Percentiles rank a stretch among this genome's conserved stretches.
phyloP scores from a whole-genome alignment of 2,797 vertebrate genomes.

The Allobates femoralis region DNA sequence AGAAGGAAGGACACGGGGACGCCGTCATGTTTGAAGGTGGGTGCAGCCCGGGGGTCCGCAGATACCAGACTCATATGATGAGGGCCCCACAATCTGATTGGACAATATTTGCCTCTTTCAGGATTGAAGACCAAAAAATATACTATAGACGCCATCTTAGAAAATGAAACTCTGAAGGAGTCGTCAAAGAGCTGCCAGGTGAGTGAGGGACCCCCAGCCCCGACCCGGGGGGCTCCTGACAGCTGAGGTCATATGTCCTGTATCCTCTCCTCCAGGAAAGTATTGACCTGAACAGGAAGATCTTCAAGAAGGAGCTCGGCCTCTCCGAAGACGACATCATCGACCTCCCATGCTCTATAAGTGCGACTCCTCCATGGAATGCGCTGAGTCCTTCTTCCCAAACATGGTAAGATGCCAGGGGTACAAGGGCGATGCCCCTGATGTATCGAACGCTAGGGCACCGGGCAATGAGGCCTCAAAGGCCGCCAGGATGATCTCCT shows the following conservation, averaged over 20 bases:
- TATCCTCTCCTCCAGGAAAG: conserved; percentile 73
- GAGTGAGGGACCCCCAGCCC: neutral
- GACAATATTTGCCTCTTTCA: neutral
- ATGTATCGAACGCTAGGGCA: neutral
- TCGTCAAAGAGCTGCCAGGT: conserved; percentile 17
- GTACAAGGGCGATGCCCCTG: neutral
- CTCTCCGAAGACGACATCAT: conserved; percentile 85
- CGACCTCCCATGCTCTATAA: conserved; percentile 87
- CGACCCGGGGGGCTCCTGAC: neutral
- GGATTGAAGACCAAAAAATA: neutral
- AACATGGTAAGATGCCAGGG: conserved; percentile 81
- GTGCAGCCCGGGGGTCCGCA: neutral
- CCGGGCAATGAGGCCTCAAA: no score
- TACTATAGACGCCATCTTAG: conserved; percentile 21
- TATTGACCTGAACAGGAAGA: conserved; percentile 89
- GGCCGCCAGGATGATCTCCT: no score
- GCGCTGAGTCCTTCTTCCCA: conserved; percentile 82
- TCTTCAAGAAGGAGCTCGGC: conserved; percentile 86
- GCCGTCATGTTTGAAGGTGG: conserved; percentile 83
- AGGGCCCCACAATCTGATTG: neutral
- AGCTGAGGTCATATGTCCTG: neutral
- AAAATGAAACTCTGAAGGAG: neutral
- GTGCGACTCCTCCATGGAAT: fast-evolving
- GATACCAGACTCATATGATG: neutral
- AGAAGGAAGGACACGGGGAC: conserved; percentile 80